Evolutionary conservation across 1,140 invertebrate genomes (phyloP).

Genomic region (Pogonomyrmex barbatus): DNA sequence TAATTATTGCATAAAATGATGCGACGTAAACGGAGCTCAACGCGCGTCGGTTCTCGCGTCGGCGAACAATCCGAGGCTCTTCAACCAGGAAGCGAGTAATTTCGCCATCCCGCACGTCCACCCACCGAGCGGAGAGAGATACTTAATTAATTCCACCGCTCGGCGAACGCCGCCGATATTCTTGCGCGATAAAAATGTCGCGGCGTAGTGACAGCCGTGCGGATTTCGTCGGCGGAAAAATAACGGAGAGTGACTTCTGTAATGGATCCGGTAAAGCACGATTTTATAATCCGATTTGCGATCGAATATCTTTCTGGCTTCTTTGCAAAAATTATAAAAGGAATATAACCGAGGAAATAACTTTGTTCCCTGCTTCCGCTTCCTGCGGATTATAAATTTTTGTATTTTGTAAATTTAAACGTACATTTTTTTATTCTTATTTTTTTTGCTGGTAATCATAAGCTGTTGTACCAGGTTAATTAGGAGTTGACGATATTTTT

Average conservation of each 20-base stretch:
- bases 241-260: constrained; percentile 11
- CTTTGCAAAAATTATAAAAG: not conserved
- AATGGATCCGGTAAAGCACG: constrained; percentile 7
- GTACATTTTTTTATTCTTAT: not conserved
- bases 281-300: constrained; percentile 33
- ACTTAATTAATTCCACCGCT: constrained; percentile 80
- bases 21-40: constrained; percentile 52
- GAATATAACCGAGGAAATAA: not conserved
- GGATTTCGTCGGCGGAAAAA: constrained; percentile 19
- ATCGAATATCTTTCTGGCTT: not conserved
- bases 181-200: constrained; percentile 47
- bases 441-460: not conserved
- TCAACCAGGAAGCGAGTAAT: constrained; percentile 84
- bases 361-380: not conserved
- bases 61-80: constrained; percentile 77
- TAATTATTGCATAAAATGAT: constrained; percentile 55
- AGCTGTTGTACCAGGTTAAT: not conserved
- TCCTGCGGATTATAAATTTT: not conserved
- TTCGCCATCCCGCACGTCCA: constrained; percentile 79
- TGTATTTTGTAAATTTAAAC: constrained; percentile 8
- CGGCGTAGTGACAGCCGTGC: constrained; percentile 23
- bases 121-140: constrained; percentile 75
- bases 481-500: not conserved
- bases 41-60: constrained; percentile 54
- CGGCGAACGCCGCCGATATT: constrained; percentile 73